Conservation (phyloP, 1,140 invertebrate species). For the Pogonus chalceus region DNA sequence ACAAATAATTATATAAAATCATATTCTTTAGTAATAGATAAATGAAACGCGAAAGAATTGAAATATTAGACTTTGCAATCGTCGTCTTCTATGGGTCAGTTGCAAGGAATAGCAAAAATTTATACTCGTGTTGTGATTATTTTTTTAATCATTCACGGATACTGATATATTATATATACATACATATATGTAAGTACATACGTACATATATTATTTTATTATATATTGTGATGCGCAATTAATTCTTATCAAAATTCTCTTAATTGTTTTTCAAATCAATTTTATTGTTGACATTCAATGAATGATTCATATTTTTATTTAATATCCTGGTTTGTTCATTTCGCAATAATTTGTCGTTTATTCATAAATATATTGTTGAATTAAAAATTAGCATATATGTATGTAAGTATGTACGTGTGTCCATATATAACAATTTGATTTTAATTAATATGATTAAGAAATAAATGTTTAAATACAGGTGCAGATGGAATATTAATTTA, state of each 20-base stretch:
- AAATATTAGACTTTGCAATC: background rate
- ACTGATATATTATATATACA: no score
- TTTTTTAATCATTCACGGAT: background rate
- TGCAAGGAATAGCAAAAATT: background rate
- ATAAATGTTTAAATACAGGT: no score
- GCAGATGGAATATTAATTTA: no score
- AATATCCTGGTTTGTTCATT: no score
- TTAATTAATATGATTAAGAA: background rate
- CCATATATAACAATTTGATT: background rate
- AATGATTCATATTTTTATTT: no score
- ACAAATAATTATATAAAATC: background rate
- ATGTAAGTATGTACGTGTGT: background rate
- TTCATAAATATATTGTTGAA: no score
- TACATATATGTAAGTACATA: no score
- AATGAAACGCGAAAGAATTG: background rate
- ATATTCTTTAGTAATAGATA: background rate
- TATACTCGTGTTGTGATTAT: background rate
- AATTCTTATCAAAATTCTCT: background rate
- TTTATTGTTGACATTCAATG: background rate
- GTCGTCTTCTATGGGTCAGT: background rate
- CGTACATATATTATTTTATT: no score
- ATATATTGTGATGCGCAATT: slow-evolving; percentile 5
- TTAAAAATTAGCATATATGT: no score
- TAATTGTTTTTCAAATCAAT: background rate
- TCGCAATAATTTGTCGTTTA: no score